A percentile compares a stretch with the other conserved stretches of the same genome.
phyloP scores from a whole-genome alignment of 2,888 invertebrate species.

The Matsumyia berberina region DNA sequence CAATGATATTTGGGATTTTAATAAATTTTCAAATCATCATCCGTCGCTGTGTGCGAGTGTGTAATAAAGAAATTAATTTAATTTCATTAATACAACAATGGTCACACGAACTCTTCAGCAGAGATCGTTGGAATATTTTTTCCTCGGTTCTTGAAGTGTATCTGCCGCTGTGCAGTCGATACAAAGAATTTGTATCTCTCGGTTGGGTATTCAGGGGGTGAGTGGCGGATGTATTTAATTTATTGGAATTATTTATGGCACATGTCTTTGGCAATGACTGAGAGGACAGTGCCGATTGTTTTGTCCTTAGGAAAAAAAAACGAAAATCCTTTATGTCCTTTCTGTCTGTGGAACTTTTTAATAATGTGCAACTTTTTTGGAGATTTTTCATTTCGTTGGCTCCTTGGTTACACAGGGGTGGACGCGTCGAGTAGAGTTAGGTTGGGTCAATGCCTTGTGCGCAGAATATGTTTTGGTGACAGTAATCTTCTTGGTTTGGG shows the following conservation, averaged over 20 bases:
- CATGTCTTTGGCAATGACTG: constrained; percentile 76
- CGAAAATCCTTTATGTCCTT: constrained; percentile 55
- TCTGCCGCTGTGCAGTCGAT: constrained; percentile 42
- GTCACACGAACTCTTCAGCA: constrained; percentile 73
- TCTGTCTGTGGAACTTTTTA: constrained; percentile 61
- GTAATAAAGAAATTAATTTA: constrained; percentile 78
- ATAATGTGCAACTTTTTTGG: constrained; percentile 68
- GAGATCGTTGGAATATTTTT: constrained; percentile 22
- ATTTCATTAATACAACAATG: constrained; percentile 79
- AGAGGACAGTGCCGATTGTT: constrained; percentile 63
- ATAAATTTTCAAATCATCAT: constrained; percentile 65
- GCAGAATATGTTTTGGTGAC: constrained; percentile 84
- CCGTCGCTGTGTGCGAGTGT: constrained; percentile 32
- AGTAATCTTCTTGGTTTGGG: constrained; percentile 83
- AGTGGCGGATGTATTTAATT: constrained; percentile 83
- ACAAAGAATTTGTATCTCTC: constrained; percentile 52
- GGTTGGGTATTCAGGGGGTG: constrained; percentile 50
- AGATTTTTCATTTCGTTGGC: constrained; percentile 57
- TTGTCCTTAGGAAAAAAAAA: constrained; percentile 15
- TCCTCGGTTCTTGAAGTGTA: constrained; percentile 34
- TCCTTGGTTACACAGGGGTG: constrained; percentile 39
- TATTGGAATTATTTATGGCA: constrained; percentile 84
- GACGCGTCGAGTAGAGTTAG: constrained; percentile 74
- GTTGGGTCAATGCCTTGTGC: constrained; percentile 78
- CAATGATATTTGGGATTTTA: constrained; percentile 67